These are phyloP conservation scores for Lacerta viridis DNA, from an alignment of 2,797 vertebrate species.

Conservation along the genomic window DNA sequence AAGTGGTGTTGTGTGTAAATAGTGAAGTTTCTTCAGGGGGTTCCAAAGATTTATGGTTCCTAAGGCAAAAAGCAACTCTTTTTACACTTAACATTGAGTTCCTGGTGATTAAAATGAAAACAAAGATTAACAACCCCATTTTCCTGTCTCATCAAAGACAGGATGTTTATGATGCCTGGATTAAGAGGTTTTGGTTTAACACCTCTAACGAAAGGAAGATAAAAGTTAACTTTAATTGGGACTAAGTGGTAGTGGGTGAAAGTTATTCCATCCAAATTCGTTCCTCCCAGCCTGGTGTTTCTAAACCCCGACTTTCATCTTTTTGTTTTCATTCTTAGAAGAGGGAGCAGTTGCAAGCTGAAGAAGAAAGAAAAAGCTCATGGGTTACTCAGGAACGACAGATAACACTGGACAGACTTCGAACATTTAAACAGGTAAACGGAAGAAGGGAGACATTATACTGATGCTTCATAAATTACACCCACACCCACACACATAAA, in stretches of 20 bases:
- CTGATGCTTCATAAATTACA: not conserved
- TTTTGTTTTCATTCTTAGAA: conserved; percentile 74
- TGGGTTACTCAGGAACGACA: conserved; percentile 94
- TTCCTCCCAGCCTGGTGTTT: not conserved
- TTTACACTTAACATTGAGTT: no score
- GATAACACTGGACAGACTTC: conserved; percentile 93
- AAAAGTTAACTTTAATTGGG: no score
- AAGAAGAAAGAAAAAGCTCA: conserved; percentile 87
- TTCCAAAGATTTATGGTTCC: no score
- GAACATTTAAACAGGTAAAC: conserved; percentile 94
- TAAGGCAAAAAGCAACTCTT: no score
- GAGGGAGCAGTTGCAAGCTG: conserved; percentile 85
- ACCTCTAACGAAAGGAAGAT: no score
- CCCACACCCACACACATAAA: not conserved
- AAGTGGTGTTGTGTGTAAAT: no score
- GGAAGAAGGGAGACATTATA: not conserved
- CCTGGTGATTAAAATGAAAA: no score
- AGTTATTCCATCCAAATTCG: not conserved
- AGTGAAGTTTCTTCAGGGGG: no score
- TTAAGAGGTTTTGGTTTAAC: no score
- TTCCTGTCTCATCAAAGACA: no score
- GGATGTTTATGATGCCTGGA: no score
- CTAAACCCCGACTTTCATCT: not conserved
- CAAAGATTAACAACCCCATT: no score
- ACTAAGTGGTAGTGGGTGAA: not conserved